A percentile compares a stretch with the other conserved stretches of the same genome.
Evolutionary conservation across 2,888 invertebrate genomes (phyloP).

Genomic region (Xestia sexstrigata): DNA sequence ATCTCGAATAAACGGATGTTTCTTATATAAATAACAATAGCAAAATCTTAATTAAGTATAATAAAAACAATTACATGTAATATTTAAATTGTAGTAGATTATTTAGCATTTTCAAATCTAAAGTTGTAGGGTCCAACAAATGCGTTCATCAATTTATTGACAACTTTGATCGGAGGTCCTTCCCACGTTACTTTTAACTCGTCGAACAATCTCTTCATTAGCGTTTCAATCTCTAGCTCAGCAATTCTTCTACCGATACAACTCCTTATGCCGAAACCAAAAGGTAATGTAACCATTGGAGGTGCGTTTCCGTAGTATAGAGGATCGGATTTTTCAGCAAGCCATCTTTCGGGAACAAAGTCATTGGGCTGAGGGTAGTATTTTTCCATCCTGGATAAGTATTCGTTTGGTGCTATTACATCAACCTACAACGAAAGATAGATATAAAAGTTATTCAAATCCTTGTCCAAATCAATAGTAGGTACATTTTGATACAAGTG

Average conservation of each 20-base stretch:
- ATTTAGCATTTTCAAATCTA: slow-evolving; percentile 61
- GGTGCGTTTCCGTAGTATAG: slow-evolving; percentile 87
- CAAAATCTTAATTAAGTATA: background rate
- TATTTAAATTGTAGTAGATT: slow-evolving; percentile 14
- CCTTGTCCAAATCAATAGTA: background rate
- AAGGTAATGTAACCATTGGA: slow-evolving; percentile 92
- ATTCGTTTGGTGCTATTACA: slow-evolving; percentile 94
- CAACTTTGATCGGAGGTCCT: slow-evolving; percentile 80
- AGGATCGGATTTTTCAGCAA: slow-evolving; percentile 87
- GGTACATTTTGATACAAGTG: no score
- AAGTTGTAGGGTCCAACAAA: slow-evolving; percentile 77
- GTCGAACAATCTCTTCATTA: slow-evolving; percentile 82
- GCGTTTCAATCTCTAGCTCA: slow-evolving; percentile 92
- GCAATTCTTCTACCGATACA: slow-evolving; percentile 94
- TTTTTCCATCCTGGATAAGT: slow-evolving; percentile 89
- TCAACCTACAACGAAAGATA: slow-evolving; percentile 91
- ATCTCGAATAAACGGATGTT: no score
- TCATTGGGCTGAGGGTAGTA: slow-evolving; percentile 90
- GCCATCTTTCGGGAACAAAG: slow-evolving; percentile 93
- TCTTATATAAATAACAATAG: no score
- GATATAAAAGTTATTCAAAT: background rate
- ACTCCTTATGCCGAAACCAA: slow-evolving; percentile 92
- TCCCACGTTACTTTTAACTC: slow-evolving; percentile 81
- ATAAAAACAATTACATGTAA: background rate
- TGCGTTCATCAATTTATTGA: slow-evolving; percentile 77